Conservation (phyloP, 2,888 invertebrate genomes). For the Hirtodrosophila histrioides region DNA sequence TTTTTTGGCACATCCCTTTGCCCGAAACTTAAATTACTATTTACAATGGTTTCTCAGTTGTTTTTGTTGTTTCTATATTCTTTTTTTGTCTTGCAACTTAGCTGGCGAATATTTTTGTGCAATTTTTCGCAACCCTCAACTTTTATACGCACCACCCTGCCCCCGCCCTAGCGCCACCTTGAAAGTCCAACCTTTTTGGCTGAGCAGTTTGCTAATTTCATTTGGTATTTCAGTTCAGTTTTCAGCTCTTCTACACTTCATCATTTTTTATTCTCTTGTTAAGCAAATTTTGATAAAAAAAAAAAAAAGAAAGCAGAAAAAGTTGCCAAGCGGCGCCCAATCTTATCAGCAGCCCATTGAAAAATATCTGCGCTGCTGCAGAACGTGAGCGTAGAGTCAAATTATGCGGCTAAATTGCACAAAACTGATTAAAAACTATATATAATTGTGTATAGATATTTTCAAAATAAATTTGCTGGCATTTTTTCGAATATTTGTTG, state of each 20-base stretch:
- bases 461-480: constrained; percentile 13
- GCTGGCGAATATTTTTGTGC: constrained; percentile 48
- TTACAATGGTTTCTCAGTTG: constrained; percentile 66
- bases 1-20: constrained; percentile 64
- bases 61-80: constrained; percentile 41
- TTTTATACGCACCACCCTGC: constrained; percentile 25
- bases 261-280: constrained; percentile 2
- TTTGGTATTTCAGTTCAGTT: constrained; percentile 52
- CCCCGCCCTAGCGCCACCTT: too few relatives aligned
- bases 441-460: neutral
- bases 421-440: constrained; percentile 2
- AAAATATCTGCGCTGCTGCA: constrained; percentile 25
- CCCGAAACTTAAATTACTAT: constrained; percentile 77
- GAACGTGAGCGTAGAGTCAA: constrained; percentile 40
- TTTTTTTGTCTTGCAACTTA: constrained; percentile 41
- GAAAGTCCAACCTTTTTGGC: neutral
- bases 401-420: constrained; percentile 5
- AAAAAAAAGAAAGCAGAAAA: constrained; percentile 11
- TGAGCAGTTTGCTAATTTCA: constrained; percentile 63
- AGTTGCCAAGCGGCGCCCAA: constrained; percentile 26
- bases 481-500: constrained; percentile 29
- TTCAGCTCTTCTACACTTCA: constrained; percentile 24
- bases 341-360: constrained; percentile 53
- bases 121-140: constrained; percentile 48
- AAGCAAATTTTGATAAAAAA: constrained; percentile 42